These are phyloP conservation scores for Drosophila quadrilineata DNA, from an alignment of 1,140 invertebrate species.

Conservation along the genomic window DNA sequence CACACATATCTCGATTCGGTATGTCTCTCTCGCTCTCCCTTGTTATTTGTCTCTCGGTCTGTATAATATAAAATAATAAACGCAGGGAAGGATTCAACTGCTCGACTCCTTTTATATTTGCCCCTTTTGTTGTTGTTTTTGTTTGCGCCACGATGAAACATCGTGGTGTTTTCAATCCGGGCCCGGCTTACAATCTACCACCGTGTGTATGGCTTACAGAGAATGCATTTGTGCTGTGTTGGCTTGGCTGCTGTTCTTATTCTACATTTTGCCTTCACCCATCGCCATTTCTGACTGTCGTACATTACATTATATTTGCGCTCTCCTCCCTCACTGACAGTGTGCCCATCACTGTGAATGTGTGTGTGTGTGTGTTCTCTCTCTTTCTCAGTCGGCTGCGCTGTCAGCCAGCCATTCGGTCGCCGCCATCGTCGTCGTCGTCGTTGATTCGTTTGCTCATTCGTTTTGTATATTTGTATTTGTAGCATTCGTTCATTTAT, in stretches of 20 bases:
- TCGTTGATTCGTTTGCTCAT: not conserved
- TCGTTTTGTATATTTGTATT: no score
- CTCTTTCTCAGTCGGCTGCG: conserved; percentile 18
- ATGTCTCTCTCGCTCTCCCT: conserved; percentile 8
- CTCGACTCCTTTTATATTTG: conserved; percentile 6
- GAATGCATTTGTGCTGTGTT: conserved; percentile 16
- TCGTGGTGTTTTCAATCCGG: conserved; percentile 11
- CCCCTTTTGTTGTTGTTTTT: conserved; percentile 1
- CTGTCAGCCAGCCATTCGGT: conserved; percentile 15
- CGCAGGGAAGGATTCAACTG: conserved; percentile 25
- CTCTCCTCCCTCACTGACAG: no score
- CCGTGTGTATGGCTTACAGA: conserved; percentile 3
- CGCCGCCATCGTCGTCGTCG: conserved; percentile 4
- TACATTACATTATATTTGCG: conserved; percentile 27
- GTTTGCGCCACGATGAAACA: no score
- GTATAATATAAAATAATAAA: conserved; percentile 67
- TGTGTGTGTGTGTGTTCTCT: no score
- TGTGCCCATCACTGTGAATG: no score
- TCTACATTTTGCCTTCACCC: not conserved
- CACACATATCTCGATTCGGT: conserved; percentile 24
- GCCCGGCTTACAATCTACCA: conserved; percentile 34
- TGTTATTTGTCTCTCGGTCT: conserved; percentile 35
- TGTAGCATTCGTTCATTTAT: not conserved
- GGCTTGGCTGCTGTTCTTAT: not conserved
- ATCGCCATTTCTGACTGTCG: not conserved